Conservation (phyloP, 2,888 invertebrate species). For the Dinocampus coccinellae region DNA sequence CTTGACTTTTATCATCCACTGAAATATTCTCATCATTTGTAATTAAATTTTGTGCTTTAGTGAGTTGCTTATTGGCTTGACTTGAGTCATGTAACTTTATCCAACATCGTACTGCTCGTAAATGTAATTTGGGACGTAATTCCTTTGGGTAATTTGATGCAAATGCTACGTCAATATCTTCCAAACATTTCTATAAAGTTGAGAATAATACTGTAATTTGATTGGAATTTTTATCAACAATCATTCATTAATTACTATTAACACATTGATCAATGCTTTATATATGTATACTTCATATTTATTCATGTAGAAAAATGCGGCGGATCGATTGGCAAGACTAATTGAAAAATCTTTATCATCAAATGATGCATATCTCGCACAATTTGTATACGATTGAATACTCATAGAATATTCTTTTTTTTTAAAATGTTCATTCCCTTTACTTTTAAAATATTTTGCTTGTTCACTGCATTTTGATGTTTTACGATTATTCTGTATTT, state of each 20-base stretch:
- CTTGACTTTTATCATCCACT: slow-evolving; percentile 46
- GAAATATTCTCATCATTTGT: slow-evolving; percentile 43
- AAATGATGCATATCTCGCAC: slow-evolving; percentile 74
- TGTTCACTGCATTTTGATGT: slow-evolving; percentile 59
- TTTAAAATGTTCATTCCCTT: slow-evolving; percentile 75
- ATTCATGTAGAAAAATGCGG: slow-evolving; percentile 74
- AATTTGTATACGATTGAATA: slow-evolving; percentile 75
- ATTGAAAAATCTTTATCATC: slow-evolving; percentile 73
- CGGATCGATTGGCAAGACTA: slow-evolving; percentile 80
- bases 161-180: slow-evolving; percentile 76
- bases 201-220: slow-evolving; percentile 11
- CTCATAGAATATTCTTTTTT: slow-evolving; percentile 71
- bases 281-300: slow-evolving; percentile 72
- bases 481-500: slow-evolving; percentile 57
- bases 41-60: slow-evolving; percentile 38
- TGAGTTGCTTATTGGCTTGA: slow-evolving; percentile 63
- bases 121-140: slow-evolving; percentile 75
- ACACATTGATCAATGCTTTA: neutral
- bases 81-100: slow-evolving; percentile 70
- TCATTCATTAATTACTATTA: neutral
- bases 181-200: slow-evolving; percentile 70
- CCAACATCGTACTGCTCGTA: slow-evolving; percentile 77
- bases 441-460: slow-evolving; percentile 66
- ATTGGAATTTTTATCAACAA: neutral
- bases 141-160: slow-evolving; percentile 75